These are phyloP conservation scores for Alloscopus bannaensis DNA, from an alignment of 2,888 invertebrate species.

Conservation along the genomic window DNA sequence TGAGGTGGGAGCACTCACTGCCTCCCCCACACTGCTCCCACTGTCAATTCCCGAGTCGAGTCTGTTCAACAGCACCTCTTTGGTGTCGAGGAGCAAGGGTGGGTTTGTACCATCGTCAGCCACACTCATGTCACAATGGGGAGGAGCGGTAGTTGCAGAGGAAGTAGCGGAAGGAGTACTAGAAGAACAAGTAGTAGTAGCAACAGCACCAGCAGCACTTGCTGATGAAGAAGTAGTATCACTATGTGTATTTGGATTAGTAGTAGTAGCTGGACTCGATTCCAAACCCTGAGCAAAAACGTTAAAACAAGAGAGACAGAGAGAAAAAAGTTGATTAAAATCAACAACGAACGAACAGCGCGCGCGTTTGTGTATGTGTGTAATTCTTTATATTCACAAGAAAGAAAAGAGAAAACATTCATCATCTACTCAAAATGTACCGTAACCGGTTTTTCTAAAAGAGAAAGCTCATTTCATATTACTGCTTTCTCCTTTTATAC, in stretches of 20 bases:
- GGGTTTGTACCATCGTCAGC: constrained; percentile 24
- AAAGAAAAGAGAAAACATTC: no score
- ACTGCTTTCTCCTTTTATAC: no score
- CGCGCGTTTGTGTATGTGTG: no score
- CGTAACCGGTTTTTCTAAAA: no score
- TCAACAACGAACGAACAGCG: constrained; percentile 43
- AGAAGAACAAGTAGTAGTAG: constrained; percentile 36
- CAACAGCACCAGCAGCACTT: constrained; percentile 24
- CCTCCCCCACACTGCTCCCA: constrained; percentile 51
- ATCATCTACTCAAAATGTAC: no score
- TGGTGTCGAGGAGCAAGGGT: background rate
- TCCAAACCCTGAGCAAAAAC: constrained; percentile 63
- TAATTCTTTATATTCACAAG: constrained; percentile 18
- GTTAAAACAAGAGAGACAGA: constrained; percentile 63
- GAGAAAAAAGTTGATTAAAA: constrained; percentile 61
- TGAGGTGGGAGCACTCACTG: constrained; percentile 33
- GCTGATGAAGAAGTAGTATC: constrained; percentile 51
- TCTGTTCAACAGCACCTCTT: constrained; percentile 24
- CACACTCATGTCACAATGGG: background rate
- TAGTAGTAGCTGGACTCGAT: constrained; percentile 61
- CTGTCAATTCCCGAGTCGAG: constrained; percentile 47
- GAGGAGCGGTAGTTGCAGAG: constrained; percentile 5
- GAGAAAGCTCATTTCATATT: no score
- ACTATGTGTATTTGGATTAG: constrained; percentile 59
- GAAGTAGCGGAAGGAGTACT: constrained; percentile 30